Conservation (phyloP, 2,888 invertebrate species). For the Meliscaeva auricollis region DNA sequence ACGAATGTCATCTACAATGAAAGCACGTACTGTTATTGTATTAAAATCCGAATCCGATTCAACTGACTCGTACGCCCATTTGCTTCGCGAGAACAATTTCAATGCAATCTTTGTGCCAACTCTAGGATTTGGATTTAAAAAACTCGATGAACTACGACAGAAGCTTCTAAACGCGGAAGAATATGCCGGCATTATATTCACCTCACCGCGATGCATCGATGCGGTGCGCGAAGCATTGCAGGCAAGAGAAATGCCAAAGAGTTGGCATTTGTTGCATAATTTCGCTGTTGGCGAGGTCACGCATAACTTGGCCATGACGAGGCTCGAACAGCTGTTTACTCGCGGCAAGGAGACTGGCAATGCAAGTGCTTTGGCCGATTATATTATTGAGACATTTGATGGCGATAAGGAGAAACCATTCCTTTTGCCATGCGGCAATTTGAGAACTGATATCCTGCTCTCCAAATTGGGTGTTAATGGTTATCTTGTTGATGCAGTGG, state of each 20-base stretch:
- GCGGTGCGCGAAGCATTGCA: conserved; percentile 84
- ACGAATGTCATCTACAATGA: conserved; percentile 46
- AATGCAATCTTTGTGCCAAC: conserved; percentile 85
- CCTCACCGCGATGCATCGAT: conserved; percentile 86
- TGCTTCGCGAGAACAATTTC: conserved; percentile 84
- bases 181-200: conserved; percentile 85
- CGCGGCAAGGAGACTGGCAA: conserved; percentile 86
- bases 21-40: conserved; percentile 81
- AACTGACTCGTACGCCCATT: conserved; percentile 84
- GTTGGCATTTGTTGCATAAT: conserved; percentile 84
- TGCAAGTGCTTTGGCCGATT: conserved; percentile 85
- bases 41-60: conserved; percentile 84
- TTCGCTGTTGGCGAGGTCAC: conserved; percentile 86
- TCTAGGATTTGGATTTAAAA: conserved; percentile 85
- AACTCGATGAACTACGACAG: conserved; percentile 83
- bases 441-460: conserved; percentile 85
- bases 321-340: conserved; percentile 84
- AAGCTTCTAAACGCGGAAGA: conserved; percentile 84
- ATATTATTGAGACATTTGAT: conserved; percentile 84
- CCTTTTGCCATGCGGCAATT: conserved; percentile 86
- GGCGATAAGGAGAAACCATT: conserved; percentile 84
- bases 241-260: conserved; percentile 81
- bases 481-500: conserved; percentile 84
- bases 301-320: conserved; percentile 83
- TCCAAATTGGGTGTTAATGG: conserved; percentile 83